Percentiles rank a stretch among this genome's conserved stretches.
phyloP scores from a whole-genome alignment of 2,888 invertebrate genomes.

The Ichneumon xanthorius region DNA sequence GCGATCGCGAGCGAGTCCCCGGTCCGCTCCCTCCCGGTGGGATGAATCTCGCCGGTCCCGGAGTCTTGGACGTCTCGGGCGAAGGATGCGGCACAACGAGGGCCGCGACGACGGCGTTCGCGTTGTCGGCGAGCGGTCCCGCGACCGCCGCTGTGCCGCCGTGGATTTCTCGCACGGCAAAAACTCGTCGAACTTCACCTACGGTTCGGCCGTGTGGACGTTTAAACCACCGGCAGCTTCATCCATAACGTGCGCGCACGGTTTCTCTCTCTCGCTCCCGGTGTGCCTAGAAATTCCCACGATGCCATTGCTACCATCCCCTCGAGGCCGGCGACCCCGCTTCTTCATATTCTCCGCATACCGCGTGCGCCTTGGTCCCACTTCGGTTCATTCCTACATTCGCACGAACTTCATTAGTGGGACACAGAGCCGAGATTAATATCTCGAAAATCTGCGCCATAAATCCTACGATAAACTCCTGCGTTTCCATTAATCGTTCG shows the following conservation, averaged over 20 bases:
- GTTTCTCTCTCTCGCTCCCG: constrained; percentile 3
- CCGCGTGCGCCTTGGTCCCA: constrained; percentile 17
- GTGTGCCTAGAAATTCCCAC: constrained; percentile 79
- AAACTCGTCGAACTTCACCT: constrained; percentile 67
- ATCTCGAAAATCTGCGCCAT: not conserved
- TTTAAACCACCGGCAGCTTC: constrained; percentile 39
- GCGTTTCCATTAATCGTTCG: too few species aligned
- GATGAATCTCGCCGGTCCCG: not conserved
- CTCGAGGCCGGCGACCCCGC: constrained; percentile 75
- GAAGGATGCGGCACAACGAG: constrained; percentile 6
- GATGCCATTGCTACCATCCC: constrained; percentile 79
- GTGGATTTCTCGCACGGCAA: constrained; percentile 27
- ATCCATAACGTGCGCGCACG: constrained; percentile 37
- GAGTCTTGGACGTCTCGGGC: constrained; percentile 5
- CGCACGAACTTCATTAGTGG: not conserved
- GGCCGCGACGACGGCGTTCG: constrained; percentile 6
- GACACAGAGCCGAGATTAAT: not conserved
- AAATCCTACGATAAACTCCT: not conserved
- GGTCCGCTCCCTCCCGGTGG: constrained; percentile 17
- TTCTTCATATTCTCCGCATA: constrained; percentile 34
- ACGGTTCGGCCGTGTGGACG: constrained; percentile 58
- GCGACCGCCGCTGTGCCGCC: not conserved
- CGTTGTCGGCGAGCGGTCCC: constrained; percentile 20
- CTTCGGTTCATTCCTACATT: constrained; percentile 3
- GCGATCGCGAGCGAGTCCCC: not conserved